Evolutionary conservation across 2,888 invertebrate species (phyloP), one percentile per base, ranked within the genome.

Genomic region (Drosophila pseudotalamancana): DNA sequence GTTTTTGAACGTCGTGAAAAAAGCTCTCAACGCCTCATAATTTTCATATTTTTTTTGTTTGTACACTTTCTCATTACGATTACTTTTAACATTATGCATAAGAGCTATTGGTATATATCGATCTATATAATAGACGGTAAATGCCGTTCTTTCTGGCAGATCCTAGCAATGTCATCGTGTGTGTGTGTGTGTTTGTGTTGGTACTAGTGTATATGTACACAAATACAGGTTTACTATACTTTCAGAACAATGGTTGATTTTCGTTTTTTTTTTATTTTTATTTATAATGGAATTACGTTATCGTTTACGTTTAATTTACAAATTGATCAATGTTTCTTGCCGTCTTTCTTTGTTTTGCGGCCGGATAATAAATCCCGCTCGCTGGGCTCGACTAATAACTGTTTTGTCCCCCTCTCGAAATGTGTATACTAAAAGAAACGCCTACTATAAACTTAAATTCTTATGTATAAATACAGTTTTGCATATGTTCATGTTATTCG

Each of bases 251-350:
- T 55, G 31, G n/a, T 34, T 39, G 43, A 42, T 45, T 53, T 53
- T 69, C 18, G 50, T 40, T 40, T 31, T n/a, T 29, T 29, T 29
- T 32, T 68, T 43, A 11, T 37, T 79, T 70, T 83, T 79, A 67
- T 83, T 81, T 81, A 66, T 87, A 87, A 77, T 81, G 80, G 87
- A 81, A 81, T 81, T 84, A 83, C 77, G 65, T 86, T 83, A 83
- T 68, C 62, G 71, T 81, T 79, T 71, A 81, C 62, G 71, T 81
- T 79, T 71, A 81, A 78, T 85, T 85, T 79, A 85, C 85, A 79
- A 63, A 57, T 59, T 27, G 31, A 23, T 42, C 56, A 46, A 53
- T 25, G 43, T 46, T 25, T 31, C 31, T 14, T 32, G 32, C 32
- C 48, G 45, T 39, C 35, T 6, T 46, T 32, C n/a, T 50, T 31